Base-by-base conservation (phyloP, 2,113 vertebrate genomes). In the Heterotis niloticus region DNA sequence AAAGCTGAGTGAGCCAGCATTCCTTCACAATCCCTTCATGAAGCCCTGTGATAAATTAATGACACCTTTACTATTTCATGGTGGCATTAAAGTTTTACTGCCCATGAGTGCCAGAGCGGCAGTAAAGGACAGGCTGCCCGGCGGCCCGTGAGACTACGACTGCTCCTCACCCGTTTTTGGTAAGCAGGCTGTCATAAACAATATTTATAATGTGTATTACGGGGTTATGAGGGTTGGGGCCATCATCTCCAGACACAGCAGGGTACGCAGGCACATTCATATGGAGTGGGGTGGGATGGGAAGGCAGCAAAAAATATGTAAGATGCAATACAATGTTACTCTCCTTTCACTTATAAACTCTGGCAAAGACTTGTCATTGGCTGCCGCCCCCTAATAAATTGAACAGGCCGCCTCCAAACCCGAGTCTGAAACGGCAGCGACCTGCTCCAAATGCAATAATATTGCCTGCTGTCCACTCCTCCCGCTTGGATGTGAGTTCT, bases 51-150 rank as follows among this genome's bases (percentile, higher is more conserved):
- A 96, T 96, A 96, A 99, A 98, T 98, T 97, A 98, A 97, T 95
- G 95, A 92, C 95, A 94, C 95, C 97, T 99, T 98, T 96, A 97
- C 97, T 96, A 96, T 97, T 98, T 98, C 98, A 98, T 98, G 94
- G 95, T 96, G 92, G 97, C 96, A 96, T 99, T 96, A 98, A 98
- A 97, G 96, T 98, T 98, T 97, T 97, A 98, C 95, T 96, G 96
- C 98, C 98, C 95, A 96, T 95, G 94, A 91, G 94, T 95, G 93
- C 95, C 94, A 94, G 92, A 92, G 90, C 92, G 93, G 95, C 93
- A 94, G 94, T 95, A 96, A 95, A 98, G 96, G 90, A 94, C 89
- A 91, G 88, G 93, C 94, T 91, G 92, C 90, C 93, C 94, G 89
- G 92, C 90, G 87, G 52, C 89, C 90, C 90, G 92, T 89, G 89